phyloP scores from a whole-genome alignment of 2,797 vertebrate species.

The Tachyglossus aculeatus region DNA sequence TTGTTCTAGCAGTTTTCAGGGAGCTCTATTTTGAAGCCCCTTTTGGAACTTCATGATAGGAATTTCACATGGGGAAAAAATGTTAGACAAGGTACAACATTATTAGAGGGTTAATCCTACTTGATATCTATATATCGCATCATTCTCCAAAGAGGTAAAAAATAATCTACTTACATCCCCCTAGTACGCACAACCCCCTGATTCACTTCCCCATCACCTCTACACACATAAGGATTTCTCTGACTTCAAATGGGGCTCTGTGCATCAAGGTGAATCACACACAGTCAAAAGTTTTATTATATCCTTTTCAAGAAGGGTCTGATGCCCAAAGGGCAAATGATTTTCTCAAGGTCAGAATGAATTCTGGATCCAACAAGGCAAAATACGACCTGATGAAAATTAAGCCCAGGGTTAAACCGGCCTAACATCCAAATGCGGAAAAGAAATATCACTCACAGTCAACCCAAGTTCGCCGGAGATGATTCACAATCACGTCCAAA shows the following conservation, averaged over 20 bases:
- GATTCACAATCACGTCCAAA: slow-evolving; percentile 14
- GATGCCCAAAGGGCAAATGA: slow-evolving; percentile 34
- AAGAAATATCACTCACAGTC: no score
- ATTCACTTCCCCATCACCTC: slow-evolving; percentile 4
- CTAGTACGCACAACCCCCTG: slow-evolving; percentile 29
- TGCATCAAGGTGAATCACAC: slow-evolving; percentile 16
- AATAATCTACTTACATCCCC: slow-evolving; percentile 45
- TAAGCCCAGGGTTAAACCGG: no score
- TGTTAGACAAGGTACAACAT: slow-evolving; percentile 33
- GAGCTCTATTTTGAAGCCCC: no score
- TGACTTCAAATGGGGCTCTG: slow-evolving; percentile 46
- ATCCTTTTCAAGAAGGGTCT: slow-evolving; percentile 39
- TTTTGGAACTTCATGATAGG: slow-evolving; percentile 31
- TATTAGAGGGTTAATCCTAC: slow-evolving; percentile 21
- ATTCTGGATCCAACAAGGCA: neutral
- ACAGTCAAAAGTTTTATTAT: slow-evolving; percentile 32
- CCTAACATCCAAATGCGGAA: no score
- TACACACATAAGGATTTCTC: slow-evolving; percentile 34
- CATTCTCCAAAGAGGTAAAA: slow-evolving; percentile 54
- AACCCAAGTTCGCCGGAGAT: neutral
- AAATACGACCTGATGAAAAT: no score
- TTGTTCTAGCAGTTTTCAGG: no score
- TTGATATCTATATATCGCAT: slow-evolving; percentile 47
- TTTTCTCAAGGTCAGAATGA: slow-evolving; percentile 9
- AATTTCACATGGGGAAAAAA: slow-evolving; percentile 24